phyloP scores from a whole-genome alignment of 1,140 invertebrate genomes.

The Cydia strobilella region DNA sequence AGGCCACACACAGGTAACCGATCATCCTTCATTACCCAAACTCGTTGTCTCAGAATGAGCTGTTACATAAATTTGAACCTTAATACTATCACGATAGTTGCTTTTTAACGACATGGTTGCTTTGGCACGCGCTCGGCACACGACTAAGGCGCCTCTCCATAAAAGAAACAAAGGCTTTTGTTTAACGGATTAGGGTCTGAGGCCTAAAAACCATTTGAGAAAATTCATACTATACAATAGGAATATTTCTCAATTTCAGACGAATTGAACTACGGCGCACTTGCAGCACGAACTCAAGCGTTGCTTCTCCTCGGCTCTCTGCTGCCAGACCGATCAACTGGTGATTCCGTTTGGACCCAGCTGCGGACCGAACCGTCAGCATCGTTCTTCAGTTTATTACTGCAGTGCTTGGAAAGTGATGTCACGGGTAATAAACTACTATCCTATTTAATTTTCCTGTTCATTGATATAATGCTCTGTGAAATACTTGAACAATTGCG shows the following conservation, averaged over 20 bases:
- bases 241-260: slow-evolving; percentile 44
- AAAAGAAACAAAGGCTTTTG: too few species aligned
- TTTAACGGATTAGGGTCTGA: too few species aligned
- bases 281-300: slow-evolving; percentile 52
- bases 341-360: slow-evolving; percentile 53
- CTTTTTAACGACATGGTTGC: too few species aligned
- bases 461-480: neutral
- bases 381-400: slow-evolving; percentile 51
- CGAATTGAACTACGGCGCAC: slow-evolving; percentile 35
- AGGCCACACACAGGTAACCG: too few species aligned
- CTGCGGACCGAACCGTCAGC: slow-evolving; percentile 42
- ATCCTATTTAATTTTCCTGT: neutral
- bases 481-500: neutral
- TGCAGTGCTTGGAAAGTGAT: slow-evolving; percentile 55
- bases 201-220: too few species aligned
- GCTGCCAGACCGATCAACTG: slow-evolving; percentile 47
- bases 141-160: too few species aligned
- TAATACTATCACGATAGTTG: too few species aligned
- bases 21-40: too few species aligned
- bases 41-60: too few species aligned
- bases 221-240: too few species aligned
- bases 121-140: too few species aligned
- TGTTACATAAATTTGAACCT: too few species aligned
- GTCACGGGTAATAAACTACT: slow-evolving; percentile 44
- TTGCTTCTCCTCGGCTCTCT: slow-evolving; percentile 50